Percentiles rank a stretch among this genome's conserved stretches.
phyloP scores from a whole-genome alignment of 2,888 invertebrate genomes.

The Eugnorisma glareosa region DNA sequence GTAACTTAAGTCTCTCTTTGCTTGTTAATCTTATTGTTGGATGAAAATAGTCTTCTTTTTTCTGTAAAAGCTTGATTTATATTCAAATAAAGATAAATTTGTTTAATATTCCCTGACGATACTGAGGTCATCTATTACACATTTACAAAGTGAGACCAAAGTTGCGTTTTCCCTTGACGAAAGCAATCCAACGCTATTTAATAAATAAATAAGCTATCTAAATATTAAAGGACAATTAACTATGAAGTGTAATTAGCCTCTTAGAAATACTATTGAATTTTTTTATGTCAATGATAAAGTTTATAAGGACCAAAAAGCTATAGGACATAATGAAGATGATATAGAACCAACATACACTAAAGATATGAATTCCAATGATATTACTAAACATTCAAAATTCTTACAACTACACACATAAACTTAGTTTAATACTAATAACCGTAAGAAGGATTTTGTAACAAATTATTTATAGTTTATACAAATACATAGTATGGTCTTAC shows the following conservation, averaged over 20 bases:
- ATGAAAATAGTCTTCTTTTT: not conserved
- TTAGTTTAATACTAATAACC: conserved; percentile 58
- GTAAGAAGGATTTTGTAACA: conserved; percentile 43
- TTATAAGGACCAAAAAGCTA: not conserved
- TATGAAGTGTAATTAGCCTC: conserved; percentile 9
- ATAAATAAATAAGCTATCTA: not conserved
- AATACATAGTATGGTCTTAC: conserved; percentile 14
- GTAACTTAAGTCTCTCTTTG: conserved; percentile 19
- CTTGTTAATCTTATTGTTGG: conserved; percentile 2
- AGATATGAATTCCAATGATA: conserved; percentile 61
- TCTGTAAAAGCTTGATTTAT: not conserved
- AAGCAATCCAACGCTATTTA: conserved; percentile 17
- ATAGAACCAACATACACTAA: conserved; percentile 46
- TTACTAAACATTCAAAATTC: conserved; percentile 64
- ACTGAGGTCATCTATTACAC: conserved; percentile 9
- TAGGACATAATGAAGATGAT: conserved; percentile 13
- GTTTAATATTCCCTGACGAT: conserved; percentile 2
- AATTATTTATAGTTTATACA: conserved; percentile 34
- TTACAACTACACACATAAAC: conserved; percentile 61
- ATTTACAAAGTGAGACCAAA: conserved; percentile 26
- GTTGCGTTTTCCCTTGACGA: conserved; percentile 1
- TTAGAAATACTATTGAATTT: not conserved
- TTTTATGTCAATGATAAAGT: not conserved
- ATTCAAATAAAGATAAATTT: conserved; percentile 14
- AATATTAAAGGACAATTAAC: conserved; percentile 28